These are phyloP conservation scores for Pygathrix nemaeus DNA, from an alignment of 2,113 vertebrate species.

Conservation along the genomic window DNA sequence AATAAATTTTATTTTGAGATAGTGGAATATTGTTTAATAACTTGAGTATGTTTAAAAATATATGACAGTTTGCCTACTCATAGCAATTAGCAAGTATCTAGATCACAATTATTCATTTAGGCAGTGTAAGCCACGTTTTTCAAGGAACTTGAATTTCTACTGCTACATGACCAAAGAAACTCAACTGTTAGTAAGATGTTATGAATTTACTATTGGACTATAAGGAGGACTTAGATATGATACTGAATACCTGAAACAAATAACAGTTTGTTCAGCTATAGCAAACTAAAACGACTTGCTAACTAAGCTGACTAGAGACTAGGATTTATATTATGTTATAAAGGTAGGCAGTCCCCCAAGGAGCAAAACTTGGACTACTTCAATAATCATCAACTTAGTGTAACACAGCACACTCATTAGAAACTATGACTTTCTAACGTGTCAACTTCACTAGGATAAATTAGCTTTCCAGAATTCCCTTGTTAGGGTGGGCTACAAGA, in stretches of 20 bases:
- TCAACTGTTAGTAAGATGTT: not conserved
- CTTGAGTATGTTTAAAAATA: not conserved
- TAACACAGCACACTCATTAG: not conserved
- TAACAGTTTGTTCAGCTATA: not conserved
- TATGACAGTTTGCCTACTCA: not conserved
- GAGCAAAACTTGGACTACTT: not conserved
- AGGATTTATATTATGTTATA: not conserved
- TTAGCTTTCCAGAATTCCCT: not conserved
- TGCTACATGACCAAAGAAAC: not conserved
- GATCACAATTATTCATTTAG: not conserved
- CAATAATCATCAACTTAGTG: not conserved
- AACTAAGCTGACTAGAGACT: not conserved
- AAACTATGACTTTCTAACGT: not conserved
- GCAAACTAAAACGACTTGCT: not conserved
- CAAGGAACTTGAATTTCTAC: not conserved
- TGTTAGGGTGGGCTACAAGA: not conserved
- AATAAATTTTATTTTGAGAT: not conserved
- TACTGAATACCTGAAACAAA: not conserved
- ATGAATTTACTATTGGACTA: not conserved
- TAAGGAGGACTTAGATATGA: not conserved
- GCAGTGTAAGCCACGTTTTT: not conserved
- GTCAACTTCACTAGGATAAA: not conserved
- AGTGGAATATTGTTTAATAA: not conserved
- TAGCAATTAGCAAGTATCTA: not conserved
- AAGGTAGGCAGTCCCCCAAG: not conserved